Evolutionary conservation across 2,113 vertebrate genomes (phyloP).

Genomic region (Lophochroa leadbeateri): DNA sequence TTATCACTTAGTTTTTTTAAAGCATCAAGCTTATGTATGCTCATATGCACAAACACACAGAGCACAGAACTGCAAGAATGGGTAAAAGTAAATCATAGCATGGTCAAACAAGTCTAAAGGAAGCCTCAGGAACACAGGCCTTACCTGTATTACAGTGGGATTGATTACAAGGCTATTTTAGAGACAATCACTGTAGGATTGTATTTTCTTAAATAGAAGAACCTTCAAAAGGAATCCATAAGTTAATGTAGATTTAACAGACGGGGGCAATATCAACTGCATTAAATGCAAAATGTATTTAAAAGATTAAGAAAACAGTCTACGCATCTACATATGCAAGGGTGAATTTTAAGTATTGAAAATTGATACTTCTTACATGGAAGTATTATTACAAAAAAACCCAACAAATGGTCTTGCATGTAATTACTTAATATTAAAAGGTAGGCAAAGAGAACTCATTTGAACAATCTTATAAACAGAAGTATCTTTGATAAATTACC

Average conservation of each 20-base stretch:
- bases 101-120: not conserved
- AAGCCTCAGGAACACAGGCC: not conserved
- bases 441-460: not conserved
- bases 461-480: not conserved
- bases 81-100: rapidly evolving
- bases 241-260: not conserved
- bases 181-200: not conserved
- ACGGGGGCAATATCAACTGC: not conserved
- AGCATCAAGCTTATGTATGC: not conserved
- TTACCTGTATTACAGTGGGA: not conserved
- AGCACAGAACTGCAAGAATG: not conserved
- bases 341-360: not conserved
- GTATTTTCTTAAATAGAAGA: not conserved
- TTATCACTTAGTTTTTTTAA: not conserved
- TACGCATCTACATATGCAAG: not conserved
- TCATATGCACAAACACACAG: not conserved
- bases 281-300: not conserved
- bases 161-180: not conserved
- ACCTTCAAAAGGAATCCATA: not conserved
- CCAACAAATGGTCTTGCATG: rapidly evolving
- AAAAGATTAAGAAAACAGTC: not conserved
- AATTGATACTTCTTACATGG: not conserved
- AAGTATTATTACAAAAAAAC: not conserved
- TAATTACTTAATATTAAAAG: not conserved
- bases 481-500: not conserved